phyloP scores from a whole-genome alignment of 1,140 invertebrate species.

The Drosophila mojavensis region DNA sequence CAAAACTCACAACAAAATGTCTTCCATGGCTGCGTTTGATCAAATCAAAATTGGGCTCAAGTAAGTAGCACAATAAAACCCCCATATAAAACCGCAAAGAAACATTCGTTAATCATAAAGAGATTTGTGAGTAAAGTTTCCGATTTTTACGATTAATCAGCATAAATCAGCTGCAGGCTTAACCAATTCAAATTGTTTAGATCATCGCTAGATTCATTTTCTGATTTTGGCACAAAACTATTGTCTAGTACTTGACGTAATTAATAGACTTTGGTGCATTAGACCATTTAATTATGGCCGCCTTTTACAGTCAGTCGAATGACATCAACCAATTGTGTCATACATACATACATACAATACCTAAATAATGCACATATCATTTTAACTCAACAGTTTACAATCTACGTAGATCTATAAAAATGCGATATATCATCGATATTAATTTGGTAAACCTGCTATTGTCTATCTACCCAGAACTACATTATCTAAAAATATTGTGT shows the following conservation, averaged over 20 bases:
- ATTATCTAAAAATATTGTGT: too few species aligned
- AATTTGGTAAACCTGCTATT: neutral
- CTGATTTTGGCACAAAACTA: slow-evolving; percentile 2
- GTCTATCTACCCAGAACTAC: neutral
- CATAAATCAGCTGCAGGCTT: neutral
- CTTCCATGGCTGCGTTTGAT: slow-evolving; percentile 79
- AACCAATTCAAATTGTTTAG: slow-evolving; percentile 3
- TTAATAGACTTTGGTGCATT: slow-evolving; percentile 18
- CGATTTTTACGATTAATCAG: too few species aligned
- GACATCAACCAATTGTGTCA: slow-evolving; percentile 54
- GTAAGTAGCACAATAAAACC: slow-evolving; percentile 55
- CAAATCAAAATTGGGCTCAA: slow-evolving; percentile 82
- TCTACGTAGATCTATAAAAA: neutral
- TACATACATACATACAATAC: slow-evolving; percentile 3
- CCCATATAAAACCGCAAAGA: neutral
- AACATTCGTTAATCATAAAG: too few species aligned
- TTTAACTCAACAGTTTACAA: neutral
- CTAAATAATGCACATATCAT: neutral
- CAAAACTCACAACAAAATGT: slow-evolving; percentile 57
- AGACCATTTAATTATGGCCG: slow-evolving; percentile 17
- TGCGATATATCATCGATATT: neutral
- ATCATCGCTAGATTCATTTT: slow-evolving; percentile 15
- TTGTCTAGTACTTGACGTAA: slow-evolving; percentile 16
- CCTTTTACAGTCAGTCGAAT: slow-evolving; percentile 12
- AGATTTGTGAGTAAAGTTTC: too few species aligned